Conservation (phyloP, 2,113 vertebrate genomes). For the Phrynosoma blainvillii region DNA sequence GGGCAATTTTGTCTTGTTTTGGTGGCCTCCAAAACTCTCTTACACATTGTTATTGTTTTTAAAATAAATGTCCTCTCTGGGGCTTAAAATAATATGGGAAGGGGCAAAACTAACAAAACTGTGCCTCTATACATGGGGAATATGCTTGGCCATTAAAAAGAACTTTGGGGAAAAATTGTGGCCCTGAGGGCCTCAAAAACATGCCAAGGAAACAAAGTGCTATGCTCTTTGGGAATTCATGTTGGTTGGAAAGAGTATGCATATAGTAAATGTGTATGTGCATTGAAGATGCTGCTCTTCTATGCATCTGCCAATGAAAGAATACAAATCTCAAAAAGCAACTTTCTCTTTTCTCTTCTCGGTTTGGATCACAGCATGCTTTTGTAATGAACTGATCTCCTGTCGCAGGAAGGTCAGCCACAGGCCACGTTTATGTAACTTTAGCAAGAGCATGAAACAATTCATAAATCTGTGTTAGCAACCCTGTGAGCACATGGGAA, state of each 20-base stretch:
- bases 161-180: no score
- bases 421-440: slow-evolving; percentile 35
- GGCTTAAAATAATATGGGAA: no score
- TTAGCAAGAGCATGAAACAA: background rate
- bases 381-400: slow-evolving; percentile 38
- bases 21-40: no score
- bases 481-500: background rate
- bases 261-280: background rate
- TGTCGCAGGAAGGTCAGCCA: slow-evolving; percentile 34
- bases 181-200: no score
- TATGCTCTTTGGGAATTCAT: background rate
- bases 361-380: background rate
- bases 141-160: no score
- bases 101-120: no score
- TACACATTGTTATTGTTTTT: no score
- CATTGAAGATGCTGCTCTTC: background rate
- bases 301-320: background rate
- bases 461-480: background rate
- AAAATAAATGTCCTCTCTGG: background rate
- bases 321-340: background rate
- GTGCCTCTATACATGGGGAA: no score
- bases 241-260: background rate
- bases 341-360: background rate
- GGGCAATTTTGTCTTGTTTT: background rate
- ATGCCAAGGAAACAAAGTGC: no score